A percentile compares a stretch with the other conserved stretches of the same genome.
These are phyloP conservation scores for Ciona savignyi DNA, from an alignment of 23 tunicate species.

Conservation along the genomic window DNA sequence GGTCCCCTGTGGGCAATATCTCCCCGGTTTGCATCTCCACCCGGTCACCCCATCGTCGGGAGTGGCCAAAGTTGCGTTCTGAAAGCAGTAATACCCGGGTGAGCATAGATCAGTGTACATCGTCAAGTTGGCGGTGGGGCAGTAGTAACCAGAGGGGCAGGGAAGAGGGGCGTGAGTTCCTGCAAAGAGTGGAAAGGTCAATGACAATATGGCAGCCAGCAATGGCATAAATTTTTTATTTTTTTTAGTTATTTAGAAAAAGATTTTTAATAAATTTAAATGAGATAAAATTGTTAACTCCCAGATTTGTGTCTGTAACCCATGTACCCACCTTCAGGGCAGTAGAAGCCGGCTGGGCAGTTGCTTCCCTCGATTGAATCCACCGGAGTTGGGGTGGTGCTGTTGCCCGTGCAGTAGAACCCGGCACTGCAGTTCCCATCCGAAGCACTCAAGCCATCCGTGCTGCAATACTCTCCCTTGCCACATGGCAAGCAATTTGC, in stretches of 20 bases:
- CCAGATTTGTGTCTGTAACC: too few species aligned
- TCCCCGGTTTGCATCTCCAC: constrained; percentile 71
- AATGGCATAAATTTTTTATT: too few species aligned
- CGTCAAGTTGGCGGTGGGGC: constrained; percentile 46
- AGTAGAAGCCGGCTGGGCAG: constrained; percentile 74
- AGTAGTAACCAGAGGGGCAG: constrained; percentile 80
- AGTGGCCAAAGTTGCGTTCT: constrained; percentile 35
- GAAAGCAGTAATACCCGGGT: constrained; percentile 63
- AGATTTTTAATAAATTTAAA: too few species aligned
- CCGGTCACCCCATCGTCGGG: constrained; percentile 72
- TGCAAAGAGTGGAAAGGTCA: too few species aligned
- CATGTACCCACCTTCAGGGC: constrained; percentile 72
- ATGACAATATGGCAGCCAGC: too few species aligned
- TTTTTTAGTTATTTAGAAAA: too few species aligned
- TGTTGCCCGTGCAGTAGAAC: constrained; percentile 62
- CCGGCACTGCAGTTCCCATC: constrained; percentile 55
- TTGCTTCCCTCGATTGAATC: constrained; percentile 55
- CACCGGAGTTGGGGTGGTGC: constrained; percentile 21
- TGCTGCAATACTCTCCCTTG: constrained; percentile 53
- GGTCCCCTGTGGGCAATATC: constrained; percentile 63
- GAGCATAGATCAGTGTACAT: constrained; percentile 27
- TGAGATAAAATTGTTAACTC: too few species aligned
- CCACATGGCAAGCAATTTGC: constrained; percentile 41
- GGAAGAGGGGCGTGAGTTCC: constrained; percentile 69
- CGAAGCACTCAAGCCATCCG: constrained; percentile 20